Base-by-base conservation (phyloP, 2,113 vertebrate species). In the Daboia siamensis region DNA sequence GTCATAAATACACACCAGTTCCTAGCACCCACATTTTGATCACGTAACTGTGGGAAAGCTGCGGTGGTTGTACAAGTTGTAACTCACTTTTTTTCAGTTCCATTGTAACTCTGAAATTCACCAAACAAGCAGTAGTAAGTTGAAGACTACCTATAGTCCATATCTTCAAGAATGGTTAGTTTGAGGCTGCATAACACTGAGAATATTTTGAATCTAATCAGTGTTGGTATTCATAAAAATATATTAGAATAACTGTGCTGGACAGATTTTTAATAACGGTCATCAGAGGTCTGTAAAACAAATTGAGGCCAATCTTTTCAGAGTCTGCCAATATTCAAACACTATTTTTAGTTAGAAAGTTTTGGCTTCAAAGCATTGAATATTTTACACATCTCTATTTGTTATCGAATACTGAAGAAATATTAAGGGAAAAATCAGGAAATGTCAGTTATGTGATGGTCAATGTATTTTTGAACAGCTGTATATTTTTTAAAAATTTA, bases 211-310 rank as follows among this genome's bases (percentile, higher is more conserved):
- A 10, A 85, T 52, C n/a, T 57, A 55, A 57, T 91, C 55, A 85
- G 87, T 93, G 61, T 85, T 88, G 61, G 23, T 91, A 91, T 85
- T 89, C 51, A 51, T 85, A 85, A 89, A 80, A 89, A 64, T 29
- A 46, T 11, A 89, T 61, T 89, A 88, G n/a, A 89, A 52, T 23
- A 85, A 5, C 48, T 86, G 15, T 48, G 12, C 39, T 86, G 74
- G 90, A 29, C 87, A 93, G 54, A 44, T 80, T 80, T 80, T 80
- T 80, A 80, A 80, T 21, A 21, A 80, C 3, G 74, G 33, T 44
- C 21, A 39, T 44, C 7, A 44, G 33, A 44, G 17, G 74, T 80
- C 74, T 80, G 17, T 80, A 80, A 21, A 80, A 44, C 74, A 21
- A 39, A 17, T 9, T 80, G 17, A 80, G 17, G 17, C 39, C 74